These are phyloP conservation scores for Apis florea DNA, from an alignment of 1,140 invertebrate species.

Conservation along the genomic window DNA sequence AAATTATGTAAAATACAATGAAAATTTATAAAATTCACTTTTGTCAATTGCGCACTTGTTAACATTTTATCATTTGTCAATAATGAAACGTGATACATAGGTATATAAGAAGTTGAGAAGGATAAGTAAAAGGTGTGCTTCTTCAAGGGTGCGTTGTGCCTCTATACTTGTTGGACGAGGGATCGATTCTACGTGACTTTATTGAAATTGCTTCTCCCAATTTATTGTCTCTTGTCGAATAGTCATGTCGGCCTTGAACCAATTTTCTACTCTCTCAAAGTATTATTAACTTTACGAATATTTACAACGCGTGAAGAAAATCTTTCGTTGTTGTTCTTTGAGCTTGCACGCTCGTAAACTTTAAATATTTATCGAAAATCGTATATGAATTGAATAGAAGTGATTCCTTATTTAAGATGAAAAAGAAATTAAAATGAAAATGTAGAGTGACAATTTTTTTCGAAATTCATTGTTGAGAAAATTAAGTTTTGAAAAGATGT, in stretches of 20 bases:
- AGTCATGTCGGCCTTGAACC: constrained; percentile 2
- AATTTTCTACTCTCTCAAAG: neutral
- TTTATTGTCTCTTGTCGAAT: constrained; percentile 12
- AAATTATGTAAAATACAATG: neutral
- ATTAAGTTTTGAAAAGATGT: too few relatives aligned
- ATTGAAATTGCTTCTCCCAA: constrained; percentile 42
- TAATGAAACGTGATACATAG: too few relatives aligned
- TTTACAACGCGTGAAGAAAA: too few relatives aligned
- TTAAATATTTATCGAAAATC: too few relatives aligned
- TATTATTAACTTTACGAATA: neutral
- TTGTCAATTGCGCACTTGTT: neutral
- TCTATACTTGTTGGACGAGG: neutral
- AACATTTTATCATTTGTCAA: constrained; percentile 11
- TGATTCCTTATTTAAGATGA: too few relatives aligned
- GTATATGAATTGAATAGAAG: too few relatives aligned
- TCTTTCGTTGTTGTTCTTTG: neutral
- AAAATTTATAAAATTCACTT: neutral
- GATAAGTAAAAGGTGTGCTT: neutral
- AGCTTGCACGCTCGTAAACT: neutral
- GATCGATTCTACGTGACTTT: constrained; percentile 43
- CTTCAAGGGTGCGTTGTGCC: neutral
- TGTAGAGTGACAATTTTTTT: too few relatives aligned
- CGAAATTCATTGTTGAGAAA: too few relatives aligned
- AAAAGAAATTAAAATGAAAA: too few relatives aligned
- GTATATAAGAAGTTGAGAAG: neutral